Evolutionary conservation across 2,888 invertebrate genomes (phyloP), one percentile per base, ranked within the genome.

Genomic region (Yponomeuta malinellus): DNA sequence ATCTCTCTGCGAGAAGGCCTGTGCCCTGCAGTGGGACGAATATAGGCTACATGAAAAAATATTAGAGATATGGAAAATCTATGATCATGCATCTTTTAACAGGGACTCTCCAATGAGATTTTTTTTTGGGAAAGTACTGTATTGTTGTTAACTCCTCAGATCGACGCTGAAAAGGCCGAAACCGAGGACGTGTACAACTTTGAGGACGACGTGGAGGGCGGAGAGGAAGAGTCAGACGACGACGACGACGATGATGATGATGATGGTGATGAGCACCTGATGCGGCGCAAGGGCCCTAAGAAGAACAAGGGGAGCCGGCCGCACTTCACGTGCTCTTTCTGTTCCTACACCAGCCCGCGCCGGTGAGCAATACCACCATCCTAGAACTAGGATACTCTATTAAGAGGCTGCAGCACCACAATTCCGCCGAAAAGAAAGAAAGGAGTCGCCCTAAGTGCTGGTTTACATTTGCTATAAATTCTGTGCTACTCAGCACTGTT

Each of bases 301-400:
- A 93, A 94, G 80, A 94, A 94, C 82, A 83, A 81, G 68, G 77
- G 81, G 15, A 87, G 87, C 71, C 95, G 95, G 31, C 96, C 85
- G 0, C 78, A 81, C 69, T 89, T 96, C 83, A 96, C 95, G 90
- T 99, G 99, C 87, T 96, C 95, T 80, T 97, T 97, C 70, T 70
- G 70, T 63, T 4, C 23, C 48, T 99, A 99, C 85, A 96, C 96
- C 15, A 97, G 97, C 81, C 96, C 96, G 6, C 97, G 98, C 83
- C 94, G 96, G 93, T 95, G 76, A 83, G 23, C 1, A 37, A 43
- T 63, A 52, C 12, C 12, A 33, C 10, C 31, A 64, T 33, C 33
- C 33, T 33, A 66, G 31, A 63, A n/a, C 52, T 52, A 52, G 52
- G 52, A 8, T 43, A 43, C 43, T 43, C 43, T 8, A 43, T 1